A percentile compares a stretch with the other conserved stretches of the same genome.
Evolutionary conservation across 2,113 vertebrate genomes (phyloP).

Genomic region (Coptodon rendalli): DNA sequence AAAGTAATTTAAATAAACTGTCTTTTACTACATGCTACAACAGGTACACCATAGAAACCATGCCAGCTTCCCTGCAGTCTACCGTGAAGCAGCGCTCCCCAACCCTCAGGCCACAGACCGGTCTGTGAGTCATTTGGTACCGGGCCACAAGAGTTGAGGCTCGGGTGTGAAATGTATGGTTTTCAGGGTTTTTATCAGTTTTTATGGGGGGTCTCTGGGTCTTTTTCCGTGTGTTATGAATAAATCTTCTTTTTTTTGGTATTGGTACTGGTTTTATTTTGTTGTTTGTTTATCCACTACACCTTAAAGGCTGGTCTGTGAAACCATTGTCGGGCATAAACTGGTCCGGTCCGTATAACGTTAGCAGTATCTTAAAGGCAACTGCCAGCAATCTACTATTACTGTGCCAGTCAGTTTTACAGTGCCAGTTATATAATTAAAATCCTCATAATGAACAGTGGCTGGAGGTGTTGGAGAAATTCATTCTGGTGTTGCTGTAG

Average conservation of each 20-base stretch:
- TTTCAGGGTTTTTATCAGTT: too few species aligned
- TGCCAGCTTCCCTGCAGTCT: background rate
- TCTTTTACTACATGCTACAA: background rate
- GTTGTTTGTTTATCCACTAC: too few species aligned
- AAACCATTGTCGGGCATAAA: too few species aligned
- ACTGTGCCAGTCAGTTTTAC: background rate
- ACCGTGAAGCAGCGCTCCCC: background rate
- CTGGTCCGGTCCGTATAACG: background rate
- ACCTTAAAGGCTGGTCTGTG: too few species aligned
- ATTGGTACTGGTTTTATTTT: too few species aligned
- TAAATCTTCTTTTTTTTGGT: too few species aligned
- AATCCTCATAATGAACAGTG: background rate
- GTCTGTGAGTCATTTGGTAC: rapidly evolving
- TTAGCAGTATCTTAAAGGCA: background rate
- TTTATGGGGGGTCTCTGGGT: too few species aligned
- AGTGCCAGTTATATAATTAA: background rate
- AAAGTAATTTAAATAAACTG: background rate
- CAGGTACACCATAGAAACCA: background rate
- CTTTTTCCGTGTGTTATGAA: too few species aligned
- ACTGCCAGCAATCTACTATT: background rate
- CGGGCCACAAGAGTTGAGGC: background rate
- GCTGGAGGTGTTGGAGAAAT: background rate
- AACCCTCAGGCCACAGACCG: background rate
- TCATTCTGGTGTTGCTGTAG: background rate
- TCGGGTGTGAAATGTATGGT: too few species aligned